phyloP scores from a whole-genome alignment of 2,113 vertebrate genomes.

The Oplegnathus fasciatus region DNA sequence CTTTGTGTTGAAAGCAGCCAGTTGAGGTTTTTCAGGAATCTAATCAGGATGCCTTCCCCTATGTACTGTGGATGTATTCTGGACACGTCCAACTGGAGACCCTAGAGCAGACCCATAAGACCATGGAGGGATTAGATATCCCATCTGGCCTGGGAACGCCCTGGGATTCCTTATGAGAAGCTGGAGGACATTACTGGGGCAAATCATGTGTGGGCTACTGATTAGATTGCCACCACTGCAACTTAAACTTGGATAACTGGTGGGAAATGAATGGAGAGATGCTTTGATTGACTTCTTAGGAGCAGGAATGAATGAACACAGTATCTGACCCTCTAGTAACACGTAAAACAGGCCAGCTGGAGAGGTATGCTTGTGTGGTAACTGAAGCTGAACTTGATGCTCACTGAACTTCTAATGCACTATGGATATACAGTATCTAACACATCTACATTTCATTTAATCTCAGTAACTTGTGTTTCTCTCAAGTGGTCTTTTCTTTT shows the following conservation, averaged over 20 bases:
- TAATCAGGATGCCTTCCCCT: constrained; percentile 2
- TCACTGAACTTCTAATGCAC: constrained; percentile 1
- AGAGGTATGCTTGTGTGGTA: background rate
- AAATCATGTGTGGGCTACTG: background rate
- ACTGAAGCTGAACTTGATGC: background rate
- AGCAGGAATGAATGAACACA: constrained; percentile 14
- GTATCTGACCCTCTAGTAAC: background rate
- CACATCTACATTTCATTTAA: background rate
- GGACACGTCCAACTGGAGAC: constrained; percentile 43
- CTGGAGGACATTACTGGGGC: background rate
- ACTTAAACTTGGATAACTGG: background rate
- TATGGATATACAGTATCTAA: background rate
- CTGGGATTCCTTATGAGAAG: constrained; percentile 26
- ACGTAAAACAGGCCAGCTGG: background rate
- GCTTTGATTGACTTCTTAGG: background rate
- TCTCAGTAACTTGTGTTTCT: constrained; percentile 1
- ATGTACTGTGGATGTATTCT: constrained; percentile 30
- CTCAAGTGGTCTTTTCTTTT: background rate
- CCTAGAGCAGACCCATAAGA: constrained; percentile 35
- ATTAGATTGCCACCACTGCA: constrained; percentile 7
- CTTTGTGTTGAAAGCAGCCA: background rate
- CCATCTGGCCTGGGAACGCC: constrained; percentile 34
- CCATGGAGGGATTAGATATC: constrained; percentile 28
- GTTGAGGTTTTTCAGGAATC: constrained; percentile 33
- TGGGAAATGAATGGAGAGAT: constrained; percentile 7